These are phyloP conservation scores for Papilio aristodemus DNA, from an alignment of 1,140 invertebrate genomes.

Conservation along the genomic window DNA sequence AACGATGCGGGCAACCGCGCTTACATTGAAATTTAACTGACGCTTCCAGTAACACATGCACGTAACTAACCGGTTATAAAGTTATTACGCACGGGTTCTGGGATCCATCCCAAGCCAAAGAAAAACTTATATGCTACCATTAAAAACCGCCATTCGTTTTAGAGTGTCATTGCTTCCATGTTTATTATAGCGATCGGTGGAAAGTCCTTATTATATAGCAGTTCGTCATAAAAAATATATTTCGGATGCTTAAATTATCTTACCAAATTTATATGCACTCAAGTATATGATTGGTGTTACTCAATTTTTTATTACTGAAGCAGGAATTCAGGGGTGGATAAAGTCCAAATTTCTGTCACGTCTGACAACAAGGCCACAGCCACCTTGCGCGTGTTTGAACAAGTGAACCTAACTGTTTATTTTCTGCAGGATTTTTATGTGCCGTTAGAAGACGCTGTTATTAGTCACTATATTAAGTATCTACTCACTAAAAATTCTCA, in stretches of 20 bases:
- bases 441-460: constrained; percentile 35
- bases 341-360: constrained; percentile 30
- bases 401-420: constrained; percentile 50
- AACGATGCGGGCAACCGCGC: constrained; percentile 1
- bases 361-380: constrained; percentile 43
- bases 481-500: background rate
- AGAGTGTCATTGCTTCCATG: too few relatives aligned
- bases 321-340: constrained; percentile 17
- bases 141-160: too few relatives aligned
- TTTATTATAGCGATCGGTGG: too few relatives aligned
- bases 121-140: too few relatives aligned
- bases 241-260: too few relatives aligned
- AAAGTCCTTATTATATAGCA: too few relatives aligned
- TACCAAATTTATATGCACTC: too few relatives aligned
- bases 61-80: background rate
- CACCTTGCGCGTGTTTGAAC: constrained; percentile 51
- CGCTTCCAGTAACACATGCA: background rate
- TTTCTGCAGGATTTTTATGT: constrained; percentile 44
- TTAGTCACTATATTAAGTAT: constrained; percentile 22
- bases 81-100: too few relatives aligned
- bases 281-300: too few relatives aligned
- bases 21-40: background rate
- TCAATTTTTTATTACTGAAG: constrained; percentile 1
- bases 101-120: too few relatives aligned
- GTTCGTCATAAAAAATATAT: too few relatives aligned